These are phyloP conservation scores for Lineus longissimus DNA, from an alignment of 1,140 invertebrate species.

Conservation along the genomic window DNA sequence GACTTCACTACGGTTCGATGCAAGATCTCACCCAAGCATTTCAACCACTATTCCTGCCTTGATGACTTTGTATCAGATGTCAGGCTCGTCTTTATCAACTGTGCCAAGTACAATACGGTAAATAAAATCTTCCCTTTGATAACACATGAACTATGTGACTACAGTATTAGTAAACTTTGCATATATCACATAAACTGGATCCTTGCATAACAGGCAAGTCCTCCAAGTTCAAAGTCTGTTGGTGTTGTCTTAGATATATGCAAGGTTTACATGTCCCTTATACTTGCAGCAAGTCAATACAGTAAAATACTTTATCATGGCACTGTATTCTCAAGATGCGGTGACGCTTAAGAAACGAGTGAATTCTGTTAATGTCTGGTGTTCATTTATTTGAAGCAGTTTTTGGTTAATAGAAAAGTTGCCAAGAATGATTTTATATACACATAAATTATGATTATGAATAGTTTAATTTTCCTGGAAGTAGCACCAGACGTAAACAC, in stretches of 20 bases:
- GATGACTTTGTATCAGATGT: constrained; percentile 77
- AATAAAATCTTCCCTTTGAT: constrained; percentile 46
- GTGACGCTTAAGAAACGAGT: too few species aligned
- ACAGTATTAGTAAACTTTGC: not conserved
- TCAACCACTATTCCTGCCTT: constrained; percentile 70
- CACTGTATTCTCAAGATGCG: too few species aligned
- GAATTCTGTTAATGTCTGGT: too few species aligned
- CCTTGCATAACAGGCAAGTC: not conserved
- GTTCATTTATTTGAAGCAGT: too few species aligned
- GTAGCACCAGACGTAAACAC: too few species aligned
- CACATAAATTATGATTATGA: too few species aligned
- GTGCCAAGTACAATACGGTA: constrained; percentile 78
- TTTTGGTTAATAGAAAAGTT: too few species aligned
- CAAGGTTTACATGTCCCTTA: too few species aligned
- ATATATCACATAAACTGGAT: not conserved
- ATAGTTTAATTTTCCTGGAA: too few species aligned
- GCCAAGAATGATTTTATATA: too few species aligned
- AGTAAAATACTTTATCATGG: too few species aligned
- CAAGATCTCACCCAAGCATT: constrained; percentile 69
- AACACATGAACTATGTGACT: not conserved
- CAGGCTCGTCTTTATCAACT: constrained; percentile 82
- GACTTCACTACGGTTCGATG: constrained; percentile 77
- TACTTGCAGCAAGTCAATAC: too few species aligned
- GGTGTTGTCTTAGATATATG: not conserved
- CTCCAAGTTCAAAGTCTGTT: not conserved